Evolutionary conservation across 2,113 vertebrate species (phyloP).

Genomic region (Balaeniceps rex): DNA sequence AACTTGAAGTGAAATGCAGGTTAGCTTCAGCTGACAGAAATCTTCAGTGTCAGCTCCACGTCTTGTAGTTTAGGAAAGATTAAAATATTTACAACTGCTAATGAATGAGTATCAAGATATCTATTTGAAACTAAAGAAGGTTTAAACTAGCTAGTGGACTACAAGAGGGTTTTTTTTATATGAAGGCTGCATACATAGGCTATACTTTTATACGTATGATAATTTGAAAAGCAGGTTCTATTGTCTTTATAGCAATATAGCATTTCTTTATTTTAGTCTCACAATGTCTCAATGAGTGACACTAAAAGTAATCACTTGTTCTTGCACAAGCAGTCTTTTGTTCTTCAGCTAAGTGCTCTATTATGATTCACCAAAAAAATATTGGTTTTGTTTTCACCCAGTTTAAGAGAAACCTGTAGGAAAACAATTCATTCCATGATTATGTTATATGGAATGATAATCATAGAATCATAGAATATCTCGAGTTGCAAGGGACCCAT

Average conservation of each 20-base stretch:
- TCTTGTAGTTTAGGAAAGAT: not conserved
- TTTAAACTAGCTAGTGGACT: not conserved
- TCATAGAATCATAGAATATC: not conserved
- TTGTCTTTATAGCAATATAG: not conserved
- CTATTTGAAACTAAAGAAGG: not conserved
- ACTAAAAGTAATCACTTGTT: not conserved
- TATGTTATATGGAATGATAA: not conserved
- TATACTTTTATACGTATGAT: not conserved
- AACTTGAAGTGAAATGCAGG: not conserved
- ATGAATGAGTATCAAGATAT: not conserved
- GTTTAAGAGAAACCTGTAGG: not conserved
- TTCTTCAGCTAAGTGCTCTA: not conserved
- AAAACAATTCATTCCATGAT: not conserved
- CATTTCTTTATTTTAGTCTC: not conserved
- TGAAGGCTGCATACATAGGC: rapidly evolving
- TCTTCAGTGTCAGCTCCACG: not conserved
- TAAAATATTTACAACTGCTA: not conserved
- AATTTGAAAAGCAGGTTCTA: not conserved
- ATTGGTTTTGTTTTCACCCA: not conserved
- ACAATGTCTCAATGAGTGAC: not conserved
- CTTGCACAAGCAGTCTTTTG: not conserved
- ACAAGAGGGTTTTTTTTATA: not conserved
- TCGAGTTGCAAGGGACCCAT: not conserved
- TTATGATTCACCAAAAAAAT: not conserved
- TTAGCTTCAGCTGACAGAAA: not conserved